Conservation (phyloP, 2,797 vertebrate genomes). For the Channallabes apus region DNA sequence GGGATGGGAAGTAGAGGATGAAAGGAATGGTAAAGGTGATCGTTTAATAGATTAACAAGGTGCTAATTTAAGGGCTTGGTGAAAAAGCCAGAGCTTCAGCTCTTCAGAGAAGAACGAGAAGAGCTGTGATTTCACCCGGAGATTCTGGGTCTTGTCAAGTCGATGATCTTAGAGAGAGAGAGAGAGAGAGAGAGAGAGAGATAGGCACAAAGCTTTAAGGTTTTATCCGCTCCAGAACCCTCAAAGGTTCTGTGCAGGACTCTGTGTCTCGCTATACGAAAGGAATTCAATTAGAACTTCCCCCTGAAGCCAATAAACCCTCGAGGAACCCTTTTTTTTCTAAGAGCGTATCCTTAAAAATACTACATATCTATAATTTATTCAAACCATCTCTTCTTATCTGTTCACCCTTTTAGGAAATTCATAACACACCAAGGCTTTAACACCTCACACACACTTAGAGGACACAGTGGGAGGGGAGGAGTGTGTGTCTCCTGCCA, state of each 20-base stretch:
- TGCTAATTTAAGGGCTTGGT: background rate
- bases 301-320: background rate
- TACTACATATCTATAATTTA: background rate
- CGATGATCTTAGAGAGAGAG: background rate
- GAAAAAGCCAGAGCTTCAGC: background rate
- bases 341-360: background rate
- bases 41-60: background rate
- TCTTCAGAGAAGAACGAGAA: background rate
- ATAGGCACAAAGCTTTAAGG: background rate
- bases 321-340: background rate
- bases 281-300: background rate
- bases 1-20: background rate
- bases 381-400: background rate
- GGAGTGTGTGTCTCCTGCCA: slow-evolving; percentile 19
- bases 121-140: background rate
- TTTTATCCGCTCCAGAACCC: background rate
- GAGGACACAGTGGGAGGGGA: slow-evolving; percentile 9
- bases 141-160: background rate
- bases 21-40: background rate
- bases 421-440: background rate
- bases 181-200: accelerated
- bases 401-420: background rate
- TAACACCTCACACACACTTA: slow-evolving; percentile 1
- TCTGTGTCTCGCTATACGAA: background rate
- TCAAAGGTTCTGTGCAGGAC: too few species aligned